Base-by-base conservation (phyloP, 2,888 invertebrate species). In the Erynnis tages region DNA sequence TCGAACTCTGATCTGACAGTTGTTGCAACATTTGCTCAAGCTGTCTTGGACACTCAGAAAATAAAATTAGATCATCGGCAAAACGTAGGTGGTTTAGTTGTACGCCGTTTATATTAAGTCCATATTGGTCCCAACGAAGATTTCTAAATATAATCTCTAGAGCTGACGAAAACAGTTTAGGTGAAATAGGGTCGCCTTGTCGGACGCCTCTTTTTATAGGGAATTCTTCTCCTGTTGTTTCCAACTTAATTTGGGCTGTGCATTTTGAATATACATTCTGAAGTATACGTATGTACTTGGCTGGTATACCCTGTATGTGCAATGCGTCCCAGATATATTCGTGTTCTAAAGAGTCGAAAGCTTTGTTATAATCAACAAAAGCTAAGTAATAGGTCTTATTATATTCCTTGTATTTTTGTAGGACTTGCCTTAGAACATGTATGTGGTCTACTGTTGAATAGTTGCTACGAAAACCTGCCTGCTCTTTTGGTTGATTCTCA, bases 71-170 rank as follows among this genome's bases (percentile, higher is more conserved):
- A 14, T 52, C 13, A 11, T 52, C 35, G 10, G 35, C 43, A 10
- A 49, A 54, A 14, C 46, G 21, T 25, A 49, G 10, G 34, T 56
- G 49, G 13, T n/a, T 46, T 27, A 54, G 29, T 7, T 23, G 13
- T 45, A 32, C 41, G 0, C 55, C 53, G 8, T 50, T 49, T 21
- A 55, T 47, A 19, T 54, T 54, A 2, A 54, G n/a, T n/a, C 53
- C 49, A 37, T 41, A 41, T 7, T 45, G 19, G 10, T 41, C 29
- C 53, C 50, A 54, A 4, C 46, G 29, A 4, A 53, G 7, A 5
- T 49, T 38, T 2, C 46, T 14, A 21, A 56, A 53, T 19, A 53
- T n/a, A 1, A 44, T 45, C 13, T 53, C 30, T 14, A 53, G 8
- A 10, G 48, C 48, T 2, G 38, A 38, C 21, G 48, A 23, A 14